phyloP scores from a whole-genome alignment of 2,888 invertebrate species.

The Hypomecis atomaria region DNA sequence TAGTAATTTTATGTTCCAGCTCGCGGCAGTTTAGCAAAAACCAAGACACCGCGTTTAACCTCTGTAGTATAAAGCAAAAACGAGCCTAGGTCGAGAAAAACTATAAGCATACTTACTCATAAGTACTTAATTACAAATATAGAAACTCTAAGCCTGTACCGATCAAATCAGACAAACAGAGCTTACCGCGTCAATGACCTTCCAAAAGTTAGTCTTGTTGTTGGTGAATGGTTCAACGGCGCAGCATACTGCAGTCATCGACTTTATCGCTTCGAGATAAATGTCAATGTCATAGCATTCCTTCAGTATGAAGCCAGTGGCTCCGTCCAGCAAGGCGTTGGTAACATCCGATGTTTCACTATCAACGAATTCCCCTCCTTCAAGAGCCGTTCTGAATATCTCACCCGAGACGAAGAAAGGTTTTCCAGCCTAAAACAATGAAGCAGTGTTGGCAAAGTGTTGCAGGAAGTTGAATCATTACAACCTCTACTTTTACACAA shows the following conservation, averaged over 20 bases:
- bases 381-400: constrained; percentile 52
- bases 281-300: constrained; percentile 48
- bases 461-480: too few relatives aligned
- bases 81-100: too few relatives aligned
- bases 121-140: too few relatives aligned
- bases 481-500: too few relatives aligned
- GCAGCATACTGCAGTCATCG: constrained; percentile 60
- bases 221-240: constrained; percentile 59
- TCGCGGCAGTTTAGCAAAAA: too few relatives aligned
- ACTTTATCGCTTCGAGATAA: constrained; percentile 50
- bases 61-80: too few relatives aligned
- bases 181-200: constrained; percentile 56
- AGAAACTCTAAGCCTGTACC: too few relatives aligned
- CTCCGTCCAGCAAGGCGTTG: constrained; percentile 67
- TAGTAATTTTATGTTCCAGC: too few relatives aligned
- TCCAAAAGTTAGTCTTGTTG: constrained; percentile 53
- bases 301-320: constrained; percentile 62
- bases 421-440: constrained; percentile 63
- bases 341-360: constrained; percentile 63
- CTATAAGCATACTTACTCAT: too few relatives aligned
- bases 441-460: too few relatives aligned
- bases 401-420: constrained; percentile 67
- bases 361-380: constrained; percentile 44
- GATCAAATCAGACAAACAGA: background rate
- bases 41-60: too few relatives aligned